A percentile compares a stretch with the other conserved stretches of the same genome.
Evolutionary conservation across 2,888 invertebrate genomes (phyloP).

Genomic region (Drosophila melanosoma): DNA sequence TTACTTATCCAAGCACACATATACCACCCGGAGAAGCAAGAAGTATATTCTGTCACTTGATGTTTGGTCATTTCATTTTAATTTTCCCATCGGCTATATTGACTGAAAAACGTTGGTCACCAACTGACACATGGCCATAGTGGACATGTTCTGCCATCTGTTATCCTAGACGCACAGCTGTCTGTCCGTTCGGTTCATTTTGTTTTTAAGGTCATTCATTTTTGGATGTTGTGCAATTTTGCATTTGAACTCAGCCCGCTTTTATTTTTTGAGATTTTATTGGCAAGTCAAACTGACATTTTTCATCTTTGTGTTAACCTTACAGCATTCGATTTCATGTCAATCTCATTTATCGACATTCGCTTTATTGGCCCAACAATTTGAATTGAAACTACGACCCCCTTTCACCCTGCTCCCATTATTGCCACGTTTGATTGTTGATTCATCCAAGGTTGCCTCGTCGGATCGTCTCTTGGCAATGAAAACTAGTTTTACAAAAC

Average conservation of each 20-base stretch:
- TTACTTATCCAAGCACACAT: neutral
- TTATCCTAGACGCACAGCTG: conserved; percentile 70
- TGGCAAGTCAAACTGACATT: conserved; percentile 56
- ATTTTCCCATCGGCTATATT: neutral
- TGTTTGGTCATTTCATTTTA: conserved; percentile 67
- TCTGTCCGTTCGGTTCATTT: conserved; percentile 63
- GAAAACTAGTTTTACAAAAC: conserved; percentile 23
- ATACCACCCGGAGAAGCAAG: neutral
- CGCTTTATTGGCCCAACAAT: conserved; percentile 71
- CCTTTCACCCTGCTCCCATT: conserved; percentile 25
- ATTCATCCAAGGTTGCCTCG: conserved; percentile 43
- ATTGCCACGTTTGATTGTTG: conserved; percentile 26
- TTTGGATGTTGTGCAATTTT: conserved; percentile 23
- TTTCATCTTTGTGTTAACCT: conserved; percentile 61
- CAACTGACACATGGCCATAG: conserved; percentile 61
- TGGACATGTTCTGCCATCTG: conserved; percentile 76
- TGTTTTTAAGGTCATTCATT: conserved; percentile 60
- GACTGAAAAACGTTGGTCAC: conserved; percentile 25
- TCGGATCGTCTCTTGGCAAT: conserved; percentile 30
- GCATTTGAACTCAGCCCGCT: conserved; percentile 69
- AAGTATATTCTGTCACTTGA: conserved; percentile 56
- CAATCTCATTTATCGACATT: conserved; percentile 78
- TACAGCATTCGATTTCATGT: conserved; percentile 72
- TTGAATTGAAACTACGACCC: conserved; percentile 57
- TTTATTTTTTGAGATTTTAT: conserved; percentile 64